Evolutionary conservation across 2,888 invertebrate species (phyloP), one percentile per base, ranked within the genome.

Genomic region (Macrosoma leucophasiata): DNA sequence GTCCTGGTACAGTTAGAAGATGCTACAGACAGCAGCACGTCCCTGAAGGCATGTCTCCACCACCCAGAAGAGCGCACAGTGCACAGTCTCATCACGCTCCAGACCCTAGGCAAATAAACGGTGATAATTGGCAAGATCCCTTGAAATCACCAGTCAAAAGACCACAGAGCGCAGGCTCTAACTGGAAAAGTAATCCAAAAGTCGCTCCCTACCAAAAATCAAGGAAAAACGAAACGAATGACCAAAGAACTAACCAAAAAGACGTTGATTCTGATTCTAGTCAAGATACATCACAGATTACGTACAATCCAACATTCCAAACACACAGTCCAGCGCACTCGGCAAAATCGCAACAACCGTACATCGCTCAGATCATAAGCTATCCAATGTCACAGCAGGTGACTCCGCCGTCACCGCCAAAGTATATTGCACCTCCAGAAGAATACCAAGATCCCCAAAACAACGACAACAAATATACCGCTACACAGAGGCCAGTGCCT

Each of bases 261-360:
- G 70, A 75, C 24, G 19, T 43, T 12, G 53, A 54, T 13, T 32
- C 46, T 17, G 45, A 44, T 26, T 33, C 50, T 39, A 62, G 59
- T 40, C 74, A 66, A 48, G 84, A 85, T 26, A 52, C 70, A 28
- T 84, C 84, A 1, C 84, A 84, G 48, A 76, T 84, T 27, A 85
- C 84, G 2, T 84, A 67, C 43, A 85, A 84, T 43, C 84, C 84
- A 34, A 84, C 84, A 77, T 85, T 84, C 79, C 84, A 84, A 61
- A 81, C 76, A 2, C 82, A 84, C 49, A 84, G 84, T 54, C 84
- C 85, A 20, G 79, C 84, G 7, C 84, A 84, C 47, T 64, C 73
- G 1, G 62, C 68, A 1, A 81, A 81, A 43, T 39, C 58, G 5
- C 76, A 76, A 31, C 82, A 84, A 43, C 84, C 85, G 8, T 84